Conservation (phyloP, 2,113 vertebrate species). For the Heteronetta atricapilla region DNA sequence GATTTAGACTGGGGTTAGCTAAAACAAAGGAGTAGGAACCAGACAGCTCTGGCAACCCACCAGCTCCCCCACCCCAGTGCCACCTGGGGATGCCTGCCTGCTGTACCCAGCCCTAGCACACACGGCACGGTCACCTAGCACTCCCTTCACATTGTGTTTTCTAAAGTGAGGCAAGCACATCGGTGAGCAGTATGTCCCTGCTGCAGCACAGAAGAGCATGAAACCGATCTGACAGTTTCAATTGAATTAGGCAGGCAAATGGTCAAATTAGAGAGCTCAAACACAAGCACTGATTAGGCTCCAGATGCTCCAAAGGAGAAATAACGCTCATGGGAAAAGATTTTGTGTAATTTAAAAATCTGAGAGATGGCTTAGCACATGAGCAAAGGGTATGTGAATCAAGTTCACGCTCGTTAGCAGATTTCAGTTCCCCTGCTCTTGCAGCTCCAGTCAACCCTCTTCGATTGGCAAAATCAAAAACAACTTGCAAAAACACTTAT, state of each 20-base stretch:
- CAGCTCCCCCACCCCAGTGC: background rate
- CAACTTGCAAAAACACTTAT: background rate
- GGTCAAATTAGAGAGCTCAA: rapidly evolving
- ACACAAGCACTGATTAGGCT: rapidly evolving
- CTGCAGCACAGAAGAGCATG: background rate
- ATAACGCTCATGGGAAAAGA: background rate
- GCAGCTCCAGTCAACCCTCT: background rate
- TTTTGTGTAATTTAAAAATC: rapidly evolving
- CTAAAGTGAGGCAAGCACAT: background rate
- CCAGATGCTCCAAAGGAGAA: background rate
- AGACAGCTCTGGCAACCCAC: too few relatives aligned
- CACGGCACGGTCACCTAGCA: too few relatives aligned
- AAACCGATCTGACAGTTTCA: rapidly evolving
- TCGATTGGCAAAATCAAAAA: background rate
- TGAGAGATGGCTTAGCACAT: rapidly evolving
- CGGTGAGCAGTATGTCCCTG: rapidly evolving
- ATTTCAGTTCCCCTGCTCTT: background rate
- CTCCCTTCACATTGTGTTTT: too few relatives aligned
- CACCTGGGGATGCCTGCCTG: too few relatives aligned
- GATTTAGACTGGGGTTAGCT: background rate
- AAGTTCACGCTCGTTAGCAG: rapidly evolving
- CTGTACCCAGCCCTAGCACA: too few relatives aligned
- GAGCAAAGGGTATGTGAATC: rapidly evolving
- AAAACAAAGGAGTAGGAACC: rapidly evolving
- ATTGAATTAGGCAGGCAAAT: rapidly evolving